Percentiles rank a stretch among this genome's conserved stretches.
Evolutionary conservation across 2,888 invertebrate genomes (phyloP).

Genomic region (Diarsia mendica): DNA sequence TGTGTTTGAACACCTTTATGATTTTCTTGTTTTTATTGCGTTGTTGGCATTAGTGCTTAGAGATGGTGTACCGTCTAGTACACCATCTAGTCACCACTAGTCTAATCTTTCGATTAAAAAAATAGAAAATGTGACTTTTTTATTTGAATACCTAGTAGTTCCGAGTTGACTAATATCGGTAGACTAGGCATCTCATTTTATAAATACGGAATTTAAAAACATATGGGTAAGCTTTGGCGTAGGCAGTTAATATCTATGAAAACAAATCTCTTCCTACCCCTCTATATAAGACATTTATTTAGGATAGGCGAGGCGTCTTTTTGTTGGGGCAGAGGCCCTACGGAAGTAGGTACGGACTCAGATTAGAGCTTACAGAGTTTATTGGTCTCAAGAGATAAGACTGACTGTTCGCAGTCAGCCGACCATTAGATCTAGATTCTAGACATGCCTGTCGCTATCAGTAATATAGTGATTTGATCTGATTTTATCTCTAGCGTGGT

Average conservation of each 20-base stretch:
- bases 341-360: no score
- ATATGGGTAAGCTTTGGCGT: not conserved
- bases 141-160: not conserved
- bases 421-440: conserved; percentile 10
- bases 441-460: conserved; percentile 3
- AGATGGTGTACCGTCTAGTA: no score
- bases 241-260: no score
- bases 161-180: not conserved
- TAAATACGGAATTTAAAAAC: not conserved
- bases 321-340: no score
- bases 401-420: not conserved
- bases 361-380: conserved; percentile 10
- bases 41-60: no score
- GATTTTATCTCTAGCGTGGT: conserved; percentile 8
- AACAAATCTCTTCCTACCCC: no score
- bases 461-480: not conserved
- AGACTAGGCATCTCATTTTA: not conserved
- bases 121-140: not conserved
- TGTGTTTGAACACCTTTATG: not conserved
- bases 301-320: not conserved
- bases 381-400: conserved; percentile 36
- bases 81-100: no score
- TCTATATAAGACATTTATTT: no score
- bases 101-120: not conserved
- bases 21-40: not conserved